Percentiles rank a stretch among this genome's conserved stretches.
phyloP scores from a whole-genome alignment of 2,888 invertebrate genomes.

The Agrilus cyanescens region DNA sequence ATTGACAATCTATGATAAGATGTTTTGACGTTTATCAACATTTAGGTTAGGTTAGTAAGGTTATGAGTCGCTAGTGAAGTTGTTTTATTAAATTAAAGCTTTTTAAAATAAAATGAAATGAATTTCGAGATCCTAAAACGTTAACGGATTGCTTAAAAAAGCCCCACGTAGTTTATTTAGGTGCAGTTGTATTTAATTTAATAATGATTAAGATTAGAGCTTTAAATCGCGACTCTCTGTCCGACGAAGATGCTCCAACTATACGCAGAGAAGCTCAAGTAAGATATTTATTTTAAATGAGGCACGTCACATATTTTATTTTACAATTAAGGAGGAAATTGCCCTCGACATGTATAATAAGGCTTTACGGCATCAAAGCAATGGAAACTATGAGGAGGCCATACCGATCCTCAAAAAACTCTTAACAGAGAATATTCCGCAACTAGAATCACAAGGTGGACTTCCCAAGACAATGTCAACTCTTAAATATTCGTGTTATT shows the following conservation, averaged over 20 bases:
- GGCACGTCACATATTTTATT: background rate
- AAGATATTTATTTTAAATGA: constrained; percentile 10
- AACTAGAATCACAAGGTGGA: constrained; percentile 40
- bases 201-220: constrained; percentile 42
- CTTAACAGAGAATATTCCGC: constrained; percentile 43
- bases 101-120: no score
- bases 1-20: no score
- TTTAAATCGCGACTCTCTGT: constrained; percentile 42
- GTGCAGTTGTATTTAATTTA: background rate
- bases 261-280: constrained; percentile 50
- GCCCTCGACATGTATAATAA: constrained; percentile 68
- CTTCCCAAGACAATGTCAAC: constrained; percentile 50
- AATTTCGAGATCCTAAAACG: no score
- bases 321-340: constrained; percentile 54
- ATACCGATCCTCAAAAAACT: constrained; percentile 55
- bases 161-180: no score
- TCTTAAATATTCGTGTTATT: constrained; percentile 72
- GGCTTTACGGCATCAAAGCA: constrained; percentile 58
- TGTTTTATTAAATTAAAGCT: no score
- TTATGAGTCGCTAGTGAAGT: no score
- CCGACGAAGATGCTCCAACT: constrained; percentile 41
- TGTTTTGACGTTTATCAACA: no score
- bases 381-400: constrained; percentile 54
- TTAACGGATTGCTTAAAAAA: no score
- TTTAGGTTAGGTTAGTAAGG: no score